Evolutionary conservation across 2,797 vertebrate species (phyloP).

Genomic region (Paedocypris micromegethes): DNA sequence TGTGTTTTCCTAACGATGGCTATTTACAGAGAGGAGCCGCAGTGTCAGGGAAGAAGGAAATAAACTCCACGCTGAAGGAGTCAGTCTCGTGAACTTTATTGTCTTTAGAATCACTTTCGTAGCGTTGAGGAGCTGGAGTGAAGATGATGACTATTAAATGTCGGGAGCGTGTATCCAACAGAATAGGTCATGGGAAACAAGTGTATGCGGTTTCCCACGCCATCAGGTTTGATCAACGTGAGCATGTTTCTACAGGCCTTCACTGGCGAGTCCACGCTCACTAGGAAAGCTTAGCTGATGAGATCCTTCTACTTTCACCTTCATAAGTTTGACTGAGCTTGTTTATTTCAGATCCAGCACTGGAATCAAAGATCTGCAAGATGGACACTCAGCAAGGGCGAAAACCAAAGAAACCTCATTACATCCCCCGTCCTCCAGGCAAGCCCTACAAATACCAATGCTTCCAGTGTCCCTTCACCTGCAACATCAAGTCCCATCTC

Average conservation of each 20-base stretch:
- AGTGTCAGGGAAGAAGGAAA: not conserved
- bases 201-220: slow-evolving; percentile 90
- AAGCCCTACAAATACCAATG: slow-evolving; percentile 99
- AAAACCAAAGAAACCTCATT: slow-evolving; percentile 97
- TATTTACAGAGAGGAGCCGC: no score
- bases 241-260: slow-evolving; percentile 81
- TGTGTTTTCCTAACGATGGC: no score
- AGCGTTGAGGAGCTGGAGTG: slow-evolving; percentile 8
- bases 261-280: slow-evolving; percentile 44
- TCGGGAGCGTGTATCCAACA: slow-evolving; percentile 56
- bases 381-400: slow-evolving; percentile 86
- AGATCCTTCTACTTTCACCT: no score
- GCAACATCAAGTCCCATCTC: slow-evolving; percentile 97
- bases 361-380: slow-evolving; percentile 15
- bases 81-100: not conserved
- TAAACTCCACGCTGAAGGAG: not conserved
- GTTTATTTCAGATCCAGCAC: not conserved
- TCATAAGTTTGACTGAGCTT: slow-evolving; percentile 13
- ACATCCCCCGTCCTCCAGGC: slow-evolving; percentile 91
- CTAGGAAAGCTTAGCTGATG: no score
- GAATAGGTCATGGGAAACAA: slow-evolving; percentile 92
- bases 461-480: slow-evolving; percentile 98
- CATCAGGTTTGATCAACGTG: slow-evolving; percentile 70
- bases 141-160: slow-evolving; percentile 53
- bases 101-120: not conserved